Evolutionary conservation across 2,113 vertebrate genomes (phyloP).

Genomic region (Aspiorhynchus laticeps): DNA sequence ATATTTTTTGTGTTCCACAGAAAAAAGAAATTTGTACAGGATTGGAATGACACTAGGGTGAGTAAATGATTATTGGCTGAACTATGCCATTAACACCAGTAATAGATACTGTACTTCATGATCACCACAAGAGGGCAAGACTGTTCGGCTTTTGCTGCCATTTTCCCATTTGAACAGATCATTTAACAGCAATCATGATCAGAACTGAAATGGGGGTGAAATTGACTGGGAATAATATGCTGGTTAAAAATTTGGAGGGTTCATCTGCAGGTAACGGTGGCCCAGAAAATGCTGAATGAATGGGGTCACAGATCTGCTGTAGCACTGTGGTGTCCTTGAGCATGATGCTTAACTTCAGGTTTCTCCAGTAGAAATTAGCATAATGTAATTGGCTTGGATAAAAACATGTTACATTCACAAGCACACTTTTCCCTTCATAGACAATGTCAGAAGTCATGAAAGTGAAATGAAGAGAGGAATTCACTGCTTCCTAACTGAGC

Average conservation of each 20-base stretch:
- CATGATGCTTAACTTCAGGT: background rate
- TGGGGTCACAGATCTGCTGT: background rate
- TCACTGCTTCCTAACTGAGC: background rate
- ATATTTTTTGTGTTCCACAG: background rate
- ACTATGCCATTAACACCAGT: background rate
- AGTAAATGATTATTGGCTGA: background rate
- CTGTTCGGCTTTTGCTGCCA: background rate
- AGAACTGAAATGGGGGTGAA: constrained; percentile 3
- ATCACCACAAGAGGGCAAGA: constrained; percentile 40
- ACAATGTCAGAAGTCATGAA: constrained; percentile 16
- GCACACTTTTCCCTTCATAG: constrained; percentile 27
- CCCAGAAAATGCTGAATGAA: constrained; percentile 1
- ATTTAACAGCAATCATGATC: constrained; percentile 17
- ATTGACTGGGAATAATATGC: background rate
- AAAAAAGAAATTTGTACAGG: background rate
- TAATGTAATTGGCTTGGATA: constrained; percentile 19
- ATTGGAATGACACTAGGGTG: background rate
- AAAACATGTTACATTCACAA: background rate
- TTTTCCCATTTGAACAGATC: background rate
- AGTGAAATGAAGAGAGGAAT: constrained; percentile 32
- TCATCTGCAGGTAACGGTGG: constrained; percentile 7
- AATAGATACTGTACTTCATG: background rate
- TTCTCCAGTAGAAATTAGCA: background rate
- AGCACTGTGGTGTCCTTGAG: background rate
- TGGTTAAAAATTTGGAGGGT: constrained; percentile 24